phyloP scores from a whole-genome alignment of 2,113 vertebrate genomes.

The Malurus cyaneus region DNA sequence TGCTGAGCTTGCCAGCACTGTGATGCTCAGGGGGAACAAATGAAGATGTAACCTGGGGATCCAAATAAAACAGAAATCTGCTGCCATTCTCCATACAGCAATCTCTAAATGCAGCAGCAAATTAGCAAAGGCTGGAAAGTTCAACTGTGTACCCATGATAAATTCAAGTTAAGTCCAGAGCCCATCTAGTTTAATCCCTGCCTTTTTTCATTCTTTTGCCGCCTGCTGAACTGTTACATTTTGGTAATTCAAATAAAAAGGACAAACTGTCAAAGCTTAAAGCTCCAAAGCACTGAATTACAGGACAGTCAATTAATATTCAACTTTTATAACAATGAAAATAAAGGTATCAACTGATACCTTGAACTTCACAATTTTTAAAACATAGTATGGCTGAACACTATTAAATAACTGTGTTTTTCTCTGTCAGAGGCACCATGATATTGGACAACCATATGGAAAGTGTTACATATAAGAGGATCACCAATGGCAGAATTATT shows the following conservation, averaged over 20 bases:
- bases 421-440: not conserved
- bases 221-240: not conserved
- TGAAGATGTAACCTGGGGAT: accelerated
- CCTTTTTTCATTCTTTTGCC: not conserved
- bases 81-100: not conserved
- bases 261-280: not conserved
- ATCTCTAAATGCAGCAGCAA: not conserved
- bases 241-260: not conserved
- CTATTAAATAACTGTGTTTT: not conserved
- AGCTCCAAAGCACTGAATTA: not conserved
- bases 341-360: not conserved
- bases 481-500: slow-evolving; percentile 2
- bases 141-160: not conserved
- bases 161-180: not conserved
- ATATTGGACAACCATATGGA: slow-evolving; percentile 38
- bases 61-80: not conserved
- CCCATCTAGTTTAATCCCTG: not conserved
- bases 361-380: not conserved
- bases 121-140: not conserved
- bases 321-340: not conserved
- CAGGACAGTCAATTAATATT: not conserved
- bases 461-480: slow-evolving; percentile 6
- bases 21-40: not conserved
- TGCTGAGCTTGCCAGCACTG: not conserved
- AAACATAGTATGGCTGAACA: not conserved